These are phyloP conservation scores for Indri indri DNA, from an alignment of 2,113 vertebrate genomes.

Conservation along the genomic window DNA sequence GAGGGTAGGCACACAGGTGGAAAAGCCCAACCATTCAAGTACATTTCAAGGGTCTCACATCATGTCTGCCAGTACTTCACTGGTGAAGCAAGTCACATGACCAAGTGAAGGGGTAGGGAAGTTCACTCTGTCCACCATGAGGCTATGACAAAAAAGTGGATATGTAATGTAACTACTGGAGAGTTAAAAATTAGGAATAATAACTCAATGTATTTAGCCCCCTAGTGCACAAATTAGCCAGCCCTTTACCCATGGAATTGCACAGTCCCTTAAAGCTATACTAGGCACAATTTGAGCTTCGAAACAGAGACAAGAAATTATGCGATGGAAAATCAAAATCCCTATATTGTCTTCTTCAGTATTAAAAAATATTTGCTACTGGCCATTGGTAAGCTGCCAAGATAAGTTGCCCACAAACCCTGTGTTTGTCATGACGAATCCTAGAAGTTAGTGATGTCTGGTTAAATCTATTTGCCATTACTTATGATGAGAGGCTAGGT, in stretches of 20 bases:
- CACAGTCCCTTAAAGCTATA: not conserved
- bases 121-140: not conserved
- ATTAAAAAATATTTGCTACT: not conserved
- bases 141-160: not conserved
- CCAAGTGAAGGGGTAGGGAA: not conserved
- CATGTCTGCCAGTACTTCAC: not conserved
- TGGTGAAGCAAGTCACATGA: not conserved
- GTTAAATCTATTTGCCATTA: not conserved
- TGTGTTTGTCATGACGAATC: not conserved
- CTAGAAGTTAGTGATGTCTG: not conserved
- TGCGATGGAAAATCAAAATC: not conserved
- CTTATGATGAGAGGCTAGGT: not conserved
- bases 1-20: not conserved
- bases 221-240: not conserved
- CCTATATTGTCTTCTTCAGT: not conserved
- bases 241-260: not conserved
- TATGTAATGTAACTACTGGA: not conserved
- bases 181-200: not conserved
- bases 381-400: not conserved
- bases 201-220: not conserved
- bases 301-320: not conserved
- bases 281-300: not conserved
- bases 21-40: not conserved
- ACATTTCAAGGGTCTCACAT: not conserved
- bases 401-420: not conserved